Percentiles rank a stretch among this genome's conserved stretches.
Evolutionary conservation across 2,888 invertebrate species (phyloP).

Genomic region (Chamaedrilus cognettii): DNA sequence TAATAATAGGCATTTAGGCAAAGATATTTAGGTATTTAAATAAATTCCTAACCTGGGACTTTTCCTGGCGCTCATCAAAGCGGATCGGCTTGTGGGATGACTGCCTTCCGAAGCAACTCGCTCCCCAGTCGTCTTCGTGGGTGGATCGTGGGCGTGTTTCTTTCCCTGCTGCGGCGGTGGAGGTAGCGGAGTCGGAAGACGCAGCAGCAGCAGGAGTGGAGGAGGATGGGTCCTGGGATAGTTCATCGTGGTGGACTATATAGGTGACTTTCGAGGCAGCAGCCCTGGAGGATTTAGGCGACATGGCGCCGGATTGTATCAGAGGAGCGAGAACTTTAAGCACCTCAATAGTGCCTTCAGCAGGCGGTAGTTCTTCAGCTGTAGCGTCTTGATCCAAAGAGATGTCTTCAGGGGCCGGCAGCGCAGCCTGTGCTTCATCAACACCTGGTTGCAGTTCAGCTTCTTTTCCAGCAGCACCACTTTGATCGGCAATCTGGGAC

Average conservation of each 20-base stretch:
- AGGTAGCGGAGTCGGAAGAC: background rate
- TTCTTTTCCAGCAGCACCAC: too few relatives aligned
- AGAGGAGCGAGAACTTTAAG: background rate
- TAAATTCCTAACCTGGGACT: too few relatives aligned
- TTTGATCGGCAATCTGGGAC: too few relatives aligned
- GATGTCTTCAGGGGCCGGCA: too few relatives aligned
- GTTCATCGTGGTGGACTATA: slow-evolving; percentile 16
- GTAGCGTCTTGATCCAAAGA: too few relatives aligned
- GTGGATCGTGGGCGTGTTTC: too few relatives aligned
- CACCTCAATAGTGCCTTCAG: background rate
- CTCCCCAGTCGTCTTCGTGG: background rate
- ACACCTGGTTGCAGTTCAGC: too few relatives aligned
- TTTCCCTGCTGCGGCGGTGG: slow-evolving; percentile 10
- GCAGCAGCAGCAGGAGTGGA: background rate
- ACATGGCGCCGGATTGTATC: background rate
- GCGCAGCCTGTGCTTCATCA: too few relatives aligned
- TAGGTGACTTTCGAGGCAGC: slow-evolving; percentile 9
- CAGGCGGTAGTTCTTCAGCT: too few relatives aligned
- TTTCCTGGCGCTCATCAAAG: background rate
- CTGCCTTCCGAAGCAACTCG: slow-evolving; percentile 64
- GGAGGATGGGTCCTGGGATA: background rate
- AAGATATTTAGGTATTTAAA: too few relatives aligned
- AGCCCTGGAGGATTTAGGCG: background rate
- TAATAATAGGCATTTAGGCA: too few relatives aligned
- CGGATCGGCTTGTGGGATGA: slow-evolving; percentile 57